Evolutionary conservation across 2,888 invertebrate genomes (phyloP), one percentile per base, ranked within the genome.

Genomic region (Synergus japonicus): DNA sequence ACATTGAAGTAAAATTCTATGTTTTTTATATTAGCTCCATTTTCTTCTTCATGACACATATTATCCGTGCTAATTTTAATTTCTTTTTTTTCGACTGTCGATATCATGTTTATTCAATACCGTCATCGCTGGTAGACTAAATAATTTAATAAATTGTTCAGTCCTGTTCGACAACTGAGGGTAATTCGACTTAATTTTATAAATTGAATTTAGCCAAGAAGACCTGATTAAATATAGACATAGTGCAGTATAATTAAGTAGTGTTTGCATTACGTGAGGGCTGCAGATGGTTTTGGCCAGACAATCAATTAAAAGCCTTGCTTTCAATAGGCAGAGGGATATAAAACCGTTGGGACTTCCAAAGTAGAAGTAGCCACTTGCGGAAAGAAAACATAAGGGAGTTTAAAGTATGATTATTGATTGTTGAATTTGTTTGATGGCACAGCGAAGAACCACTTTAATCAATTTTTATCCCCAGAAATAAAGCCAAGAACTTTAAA

Each of bases 221-320:
- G 54, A n/a, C 73, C 54, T 73, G 54, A 73, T 73, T 73, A 73
- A 73, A 73, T 73, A 73, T 54, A 73, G 54, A 49, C 73, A 54
- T 49, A 73, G 54, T 73, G 73, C 73, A 73, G 73, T 54, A 54
- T 73, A 73, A 73, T 73, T 73, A 54, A 73, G 37, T 54, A 54
- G 73, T 54, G 73, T 73, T 73, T 73, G 54, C 73, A 73, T 73
- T 73, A 41, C 54, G 54, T 37, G 73, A 73, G 73, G 73, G 73
- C 73, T 73, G 73, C 73, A 73, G 73, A 73, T 73, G 73, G 73
- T 73, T 73, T 73, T 54, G 54, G 73, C 49, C 54, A 73, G 54
- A 73, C 73, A 73, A 73, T 73, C 73, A 73, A 73, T 73, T 73
- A 73, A 73, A 73, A 73, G 73, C 73, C 73, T 73, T 73, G 54